Conservation (phyloP, 2,888 invertebrate species). For the Aelia acuminata region DNA sequence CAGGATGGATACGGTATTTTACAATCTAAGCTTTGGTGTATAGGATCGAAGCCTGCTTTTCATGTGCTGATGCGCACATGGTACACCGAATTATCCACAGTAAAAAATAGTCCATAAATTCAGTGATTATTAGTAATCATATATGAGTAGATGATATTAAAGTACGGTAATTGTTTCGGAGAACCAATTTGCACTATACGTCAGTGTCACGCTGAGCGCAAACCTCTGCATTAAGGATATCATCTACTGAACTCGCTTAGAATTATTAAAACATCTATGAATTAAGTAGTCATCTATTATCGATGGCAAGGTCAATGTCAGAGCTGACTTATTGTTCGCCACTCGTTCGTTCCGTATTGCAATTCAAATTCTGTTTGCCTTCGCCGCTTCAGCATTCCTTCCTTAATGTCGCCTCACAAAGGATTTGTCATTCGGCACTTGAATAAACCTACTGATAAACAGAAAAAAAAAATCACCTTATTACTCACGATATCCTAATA, state of each 20-base stretch:
- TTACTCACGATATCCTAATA: no score
- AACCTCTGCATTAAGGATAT: not conserved
- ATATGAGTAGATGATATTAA: not conserved
- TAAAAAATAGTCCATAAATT: no score
- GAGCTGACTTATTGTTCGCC: not conserved
- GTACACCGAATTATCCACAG: no score
- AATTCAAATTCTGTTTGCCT: constrained; percentile 25
- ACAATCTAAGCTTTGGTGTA: no score
- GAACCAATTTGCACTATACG: not conserved
- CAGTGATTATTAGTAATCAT: no score
- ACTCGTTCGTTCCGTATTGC: not conserved
- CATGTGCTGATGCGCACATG: no score
- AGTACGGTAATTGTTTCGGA: not conserved
- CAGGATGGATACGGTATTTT: no score
- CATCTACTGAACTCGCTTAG: not conserved
- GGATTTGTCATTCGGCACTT: not conserved
- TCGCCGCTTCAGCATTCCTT: not conserved
- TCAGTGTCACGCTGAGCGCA: not conserved
- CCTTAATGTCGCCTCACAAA: not conserved
- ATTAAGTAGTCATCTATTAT: not conserved
- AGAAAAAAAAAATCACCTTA: no score
- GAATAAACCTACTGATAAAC: not conserved
- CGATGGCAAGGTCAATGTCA: constrained; percentile 14
- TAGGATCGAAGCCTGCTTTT: no score
- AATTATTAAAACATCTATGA: not conserved